Evolutionary conservation across 2,113 vertebrate species (phyloP), one percentile per base, ranked within the genome.

Genomic region (Nycticebus coucang): DNA sequence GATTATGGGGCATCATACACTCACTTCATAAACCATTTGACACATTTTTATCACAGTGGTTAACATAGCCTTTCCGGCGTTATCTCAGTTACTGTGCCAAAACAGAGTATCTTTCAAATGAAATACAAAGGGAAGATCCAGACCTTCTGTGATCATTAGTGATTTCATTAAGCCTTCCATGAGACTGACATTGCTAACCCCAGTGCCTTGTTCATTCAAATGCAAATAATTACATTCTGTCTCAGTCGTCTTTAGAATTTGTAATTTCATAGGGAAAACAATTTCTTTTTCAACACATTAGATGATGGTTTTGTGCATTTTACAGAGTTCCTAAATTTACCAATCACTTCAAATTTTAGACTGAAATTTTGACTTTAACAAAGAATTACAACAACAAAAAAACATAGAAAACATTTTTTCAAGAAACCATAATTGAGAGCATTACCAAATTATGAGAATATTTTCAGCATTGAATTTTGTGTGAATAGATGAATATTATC

Each of bases 171-270:
- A 15, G 72, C 2, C 66, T 92, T 50, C 55, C 69, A 60, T 45
- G 60, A 92, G 62, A 84, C 11, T 95, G 91, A 90, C 88, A 17
- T 80, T 75, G 41, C 33, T 92, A 85, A 95, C 37, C 64, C 35
- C 37, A 80, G 33, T 10, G 15, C 8, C 33, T 87, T 83, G 33
- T 37, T 96, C 72, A 72, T 81, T 90, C 45, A 74, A 96, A 84
- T 66, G 21, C 87, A 92, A 95, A 66, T 90, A 81, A 95, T 87
- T 95, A 87, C 53, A 80, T 71, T 71, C 92, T 92, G 26, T 64
- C 26, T 86, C 84, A 75, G 57, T 84, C 59, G 60, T 45, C 45
- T 88, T 93, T 91, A 87, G 66, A 95, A 93, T 92, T 55, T 84
- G 2, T 68, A 82, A 85, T 72, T 35, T 83, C n/a, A 81, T 28